Evolutionary conservation across 2,797 vertebrate species (phyloP).

Genomic region (Sebastolobus altivelis): DNA sequence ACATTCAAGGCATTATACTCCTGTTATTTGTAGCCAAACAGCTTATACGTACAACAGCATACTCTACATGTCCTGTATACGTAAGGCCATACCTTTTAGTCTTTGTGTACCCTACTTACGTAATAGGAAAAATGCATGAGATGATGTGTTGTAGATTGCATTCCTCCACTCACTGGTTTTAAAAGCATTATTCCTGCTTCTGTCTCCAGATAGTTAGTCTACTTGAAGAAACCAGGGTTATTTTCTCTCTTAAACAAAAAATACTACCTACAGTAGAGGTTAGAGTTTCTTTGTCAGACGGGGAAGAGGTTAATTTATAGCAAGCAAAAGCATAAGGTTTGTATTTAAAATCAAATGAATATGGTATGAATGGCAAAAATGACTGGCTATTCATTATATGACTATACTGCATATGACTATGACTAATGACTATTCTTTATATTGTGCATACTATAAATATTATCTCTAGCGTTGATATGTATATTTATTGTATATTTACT

Average conservation of each 20-base stretch:
- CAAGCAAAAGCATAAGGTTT: background rate
- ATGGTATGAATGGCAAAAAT: background rate
- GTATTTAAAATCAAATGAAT: background rate
- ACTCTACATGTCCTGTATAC: background rate
- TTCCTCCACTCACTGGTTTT: background rate
- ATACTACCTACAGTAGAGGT: background rate
- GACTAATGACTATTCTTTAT: background rate
- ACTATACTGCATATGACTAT: too few species aligned
- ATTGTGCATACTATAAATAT: background rate
- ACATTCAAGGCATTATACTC: constrained; percentile 6
- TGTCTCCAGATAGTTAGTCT: background rate
- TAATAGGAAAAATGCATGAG: background rate
- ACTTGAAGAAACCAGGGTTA: background rate
- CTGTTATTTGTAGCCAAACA: background rate
- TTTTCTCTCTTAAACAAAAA: background rate
- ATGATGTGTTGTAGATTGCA: background rate
- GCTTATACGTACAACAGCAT: background rate
- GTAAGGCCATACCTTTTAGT: background rate
- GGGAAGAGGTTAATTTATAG: background rate
- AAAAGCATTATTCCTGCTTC: background rate
- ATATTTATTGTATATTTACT: too few species aligned
- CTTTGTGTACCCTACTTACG: background rate
- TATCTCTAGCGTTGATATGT: too few species aligned
- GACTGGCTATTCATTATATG: background rate
- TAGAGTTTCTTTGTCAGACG: background rate